A percentile compares a stretch with the other conserved stretches of the same genome.
phyloP scores from a whole-genome alignment of 2,888 invertebrate genomes.

The Agelastica alni region DNA sequence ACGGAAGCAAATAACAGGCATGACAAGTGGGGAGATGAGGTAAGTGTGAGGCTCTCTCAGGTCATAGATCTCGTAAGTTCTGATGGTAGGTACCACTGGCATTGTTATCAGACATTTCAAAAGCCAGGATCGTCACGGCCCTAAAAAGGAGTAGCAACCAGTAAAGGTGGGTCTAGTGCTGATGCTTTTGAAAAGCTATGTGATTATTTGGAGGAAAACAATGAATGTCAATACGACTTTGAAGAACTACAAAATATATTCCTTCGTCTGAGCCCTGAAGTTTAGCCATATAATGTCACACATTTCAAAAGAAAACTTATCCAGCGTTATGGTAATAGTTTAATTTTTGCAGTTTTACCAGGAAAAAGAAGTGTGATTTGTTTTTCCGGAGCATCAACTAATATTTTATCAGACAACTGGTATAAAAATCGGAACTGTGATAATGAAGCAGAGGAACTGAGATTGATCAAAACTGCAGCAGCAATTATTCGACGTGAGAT shows the following conservation, averaged over 20 bases:
- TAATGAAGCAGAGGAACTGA: too few relatives aligned
- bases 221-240: conserved; percentile 12
- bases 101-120: conserved; percentile 8
- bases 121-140: conserved; percentile 7
- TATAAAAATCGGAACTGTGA: too few relatives aligned
- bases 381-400: background rate
- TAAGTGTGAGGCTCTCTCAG: conserved; percentile 15
- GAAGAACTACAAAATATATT: conserved; percentile 13
- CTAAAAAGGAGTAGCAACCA: conserved; percentile 7
- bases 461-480: conserved; percentile 21
- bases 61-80: conserved; percentile 18
- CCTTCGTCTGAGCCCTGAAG: conserved; percentile 13
- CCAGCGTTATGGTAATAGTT: conserved; percentile 15
- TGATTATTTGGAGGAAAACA: conserved; percentile 13
- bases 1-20: conserved; percentile 13
- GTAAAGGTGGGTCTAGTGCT: conserved; percentile 10
- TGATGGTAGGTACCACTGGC: conserved; percentile 16
- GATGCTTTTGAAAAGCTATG: conserved; percentile 11
- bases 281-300: conserved; percentile 13
- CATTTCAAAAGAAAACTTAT: conserved; percentile 17
- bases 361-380: conserved; percentile 17
- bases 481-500: conserved; percentile 23
- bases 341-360: conserved; percentile 16
- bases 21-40: conserved; percentile 15
- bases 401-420: conserved; percentile 16